phyloP scores from a whole-genome alignment of 2,113 vertebrate species.

The Chloropsis hardwickii region DNA sequence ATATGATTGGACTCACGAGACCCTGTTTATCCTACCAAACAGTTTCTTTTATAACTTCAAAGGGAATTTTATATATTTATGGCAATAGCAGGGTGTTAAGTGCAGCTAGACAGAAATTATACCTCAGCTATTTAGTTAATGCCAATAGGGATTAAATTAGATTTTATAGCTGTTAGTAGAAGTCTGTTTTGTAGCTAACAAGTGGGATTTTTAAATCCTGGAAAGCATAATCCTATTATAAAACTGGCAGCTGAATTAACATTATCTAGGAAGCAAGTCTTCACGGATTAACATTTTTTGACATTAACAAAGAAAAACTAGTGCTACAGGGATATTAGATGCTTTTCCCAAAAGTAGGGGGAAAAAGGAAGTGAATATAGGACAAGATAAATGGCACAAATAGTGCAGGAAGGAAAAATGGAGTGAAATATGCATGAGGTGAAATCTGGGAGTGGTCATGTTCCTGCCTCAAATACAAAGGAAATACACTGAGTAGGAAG shows the following conservation, averaged over 20 bases:
- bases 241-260: constrained; percentile 78
- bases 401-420: constrained; percentile 8
- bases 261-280: constrained; percentile 72
- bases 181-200: constrained; percentile 78
- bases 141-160: constrained; percentile 79
- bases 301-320: constrained; percentile 75
- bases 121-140: constrained; percentile 77
- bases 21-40: constrained; percentile 69
- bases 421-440: background rate
- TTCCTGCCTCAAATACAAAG: background rate
- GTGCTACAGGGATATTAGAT: constrained; percentile 72
- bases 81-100: constrained; percentile 73
- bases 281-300: constrained; percentile 75
- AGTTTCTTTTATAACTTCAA: constrained; percentile 77
- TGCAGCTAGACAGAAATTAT: constrained; percentile 74
- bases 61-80: constrained; percentile 76
- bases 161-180: constrained; percentile 78
- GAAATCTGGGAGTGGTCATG: background rate
- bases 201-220: constrained; percentile 80
- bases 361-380: constrained; percentile 49
- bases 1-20: constrained; percentile 73
- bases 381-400: constrained; percentile 59
- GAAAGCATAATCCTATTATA: constrained; percentile 82
- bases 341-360: constrained; percentile 66
- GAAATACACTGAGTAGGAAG: background rate